Base-by-base conservation (phyloP, 2,113 vertebrate species). In the Oryzias melastigma region DNA sequence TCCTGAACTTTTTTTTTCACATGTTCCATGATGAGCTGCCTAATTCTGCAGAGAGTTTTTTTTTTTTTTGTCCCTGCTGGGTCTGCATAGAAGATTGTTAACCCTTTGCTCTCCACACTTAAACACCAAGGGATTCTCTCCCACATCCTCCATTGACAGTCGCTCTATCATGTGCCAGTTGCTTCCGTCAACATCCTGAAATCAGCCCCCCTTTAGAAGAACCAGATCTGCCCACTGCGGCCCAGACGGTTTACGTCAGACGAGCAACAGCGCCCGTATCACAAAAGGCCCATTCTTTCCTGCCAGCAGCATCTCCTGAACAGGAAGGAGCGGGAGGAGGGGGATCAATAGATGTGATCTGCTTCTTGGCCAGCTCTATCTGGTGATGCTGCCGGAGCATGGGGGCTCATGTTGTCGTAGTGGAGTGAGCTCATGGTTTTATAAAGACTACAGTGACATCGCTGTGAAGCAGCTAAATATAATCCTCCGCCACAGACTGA, bases 301-400 rank as follows among this genome's bases (percentile, higher is more conserved):
- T 82, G 73, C 84, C 78, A 80, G 74, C 64, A 82, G 72, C 77
- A 78, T 82, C 79, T 75, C 77, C 61, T 14, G 62, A 83, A 85
- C 88, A 90, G 90, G 91, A 91, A 93, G 90, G 79, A 87, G 81
- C 53, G 10, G 64, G 67, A 65, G 25, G 25, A 83, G 45, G 58
- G 59, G 78, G 79, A 92, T 91, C 87, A 63, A 92, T 92, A 90
- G 91, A 91, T 91, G 88, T 82, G 90, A 92, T 91, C 90, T 88
- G 87, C 82, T 84, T 86, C 87, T 88, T 79, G 84, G 77, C 73
- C 80, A 42, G 86, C 40, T 62, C 84, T 87, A 80, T 91, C 84
- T 80, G 58, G 80, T 77, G 86, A 77, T 85, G 75, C 85, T 53
- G 84, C 77, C 71, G 77, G 77, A 84, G 77, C 63, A 54, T 64